Percentiles rank a stretch among this genome's conserved stretches.
phyloP scores from a whole-genome alignment of 2,113 vertebrate species.

The Larimichthys polyactis region DNA sequence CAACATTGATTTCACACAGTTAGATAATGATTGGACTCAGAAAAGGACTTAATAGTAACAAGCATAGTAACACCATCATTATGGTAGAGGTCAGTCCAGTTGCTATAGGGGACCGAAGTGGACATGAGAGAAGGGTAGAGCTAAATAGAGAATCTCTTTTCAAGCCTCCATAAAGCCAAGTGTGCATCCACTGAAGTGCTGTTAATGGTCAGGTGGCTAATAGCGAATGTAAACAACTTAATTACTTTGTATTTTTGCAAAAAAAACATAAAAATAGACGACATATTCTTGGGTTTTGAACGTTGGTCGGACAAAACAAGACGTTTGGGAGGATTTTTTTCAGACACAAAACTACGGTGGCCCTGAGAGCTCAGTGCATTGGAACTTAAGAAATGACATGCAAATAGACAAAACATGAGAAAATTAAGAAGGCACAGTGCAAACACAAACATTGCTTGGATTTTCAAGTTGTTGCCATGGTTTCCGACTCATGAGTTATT shows the following conservation, averaged over 20 bases:
- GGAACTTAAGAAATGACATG: no score
- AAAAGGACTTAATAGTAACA: not conserved
- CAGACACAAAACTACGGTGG: not conserved
- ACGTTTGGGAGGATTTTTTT: not conserved
- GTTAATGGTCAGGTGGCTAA: not conserved
- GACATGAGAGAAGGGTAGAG: not conserved
- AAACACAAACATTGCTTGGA: no score
- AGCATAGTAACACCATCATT: not conserved
- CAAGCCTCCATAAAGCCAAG: not conserved
- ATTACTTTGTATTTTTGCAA: no score
- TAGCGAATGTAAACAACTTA: not conserved
- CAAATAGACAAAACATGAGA: no score
- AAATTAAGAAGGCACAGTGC: no score
- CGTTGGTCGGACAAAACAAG: not conserved
- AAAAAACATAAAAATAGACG: no score
- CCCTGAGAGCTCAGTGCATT: no score
- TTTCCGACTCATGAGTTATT: no score
- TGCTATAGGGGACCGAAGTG: not conserved
- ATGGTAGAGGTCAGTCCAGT: not conserved
- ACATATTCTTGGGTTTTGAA: not conserved
- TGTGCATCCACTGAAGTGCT: not conserved
- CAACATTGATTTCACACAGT: not conserved
- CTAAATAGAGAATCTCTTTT: not conserved
- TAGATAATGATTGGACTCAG: constrained; percentile 6
- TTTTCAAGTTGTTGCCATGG: no score